Evolutionary conservation across 53 echinoderm and acorn worm genomes (phyloP).

Genomic region (Paelopatides confundens): DNA sequence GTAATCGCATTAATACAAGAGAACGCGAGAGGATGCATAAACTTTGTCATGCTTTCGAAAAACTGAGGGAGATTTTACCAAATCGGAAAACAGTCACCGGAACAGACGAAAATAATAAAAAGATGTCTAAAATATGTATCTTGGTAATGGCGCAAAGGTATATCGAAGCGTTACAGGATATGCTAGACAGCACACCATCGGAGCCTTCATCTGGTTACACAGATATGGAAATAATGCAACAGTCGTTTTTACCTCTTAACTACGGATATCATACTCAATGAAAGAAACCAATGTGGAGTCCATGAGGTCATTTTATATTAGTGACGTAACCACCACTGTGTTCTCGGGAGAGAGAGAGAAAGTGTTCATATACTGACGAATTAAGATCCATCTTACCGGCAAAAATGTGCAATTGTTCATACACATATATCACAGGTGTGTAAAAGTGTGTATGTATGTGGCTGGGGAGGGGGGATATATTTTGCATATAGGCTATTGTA

Average conservation of each 20-base stretch:
- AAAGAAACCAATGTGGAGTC: neutral
- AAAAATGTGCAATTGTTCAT: no score
- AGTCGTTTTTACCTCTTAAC: neutral
- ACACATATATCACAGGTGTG: no score
- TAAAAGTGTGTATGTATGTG: no score
- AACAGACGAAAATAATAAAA: conserved; percentile 68
- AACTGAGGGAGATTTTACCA: conserved; percentile 78
- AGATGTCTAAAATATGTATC: conserved; percentile 88
- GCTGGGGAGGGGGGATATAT: no score
- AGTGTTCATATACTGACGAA: no score
- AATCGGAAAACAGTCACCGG: conserved; percentile 65
- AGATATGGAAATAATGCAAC: neutral
- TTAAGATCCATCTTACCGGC: no score
- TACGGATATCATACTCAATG: conserved; percentile 3
- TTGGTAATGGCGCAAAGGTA: conserved; percentile 94
- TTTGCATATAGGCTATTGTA: no score
- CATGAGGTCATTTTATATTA: no score
- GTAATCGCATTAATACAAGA: conserved; percentile 92
- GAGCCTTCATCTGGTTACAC: neutral
- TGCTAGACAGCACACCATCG: conserved; percentile 60
- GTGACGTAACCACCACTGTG: no score
- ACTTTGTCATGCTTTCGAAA: conserved; percentile 94
- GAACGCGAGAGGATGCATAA: conserved; percentile 96
- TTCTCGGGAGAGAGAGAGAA: no score
- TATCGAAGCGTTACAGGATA: conserved; percentile 81